Conservation (phyloP, 2,113 vertebrate species). For the Daphoenositta chrysoptera region DNA sequence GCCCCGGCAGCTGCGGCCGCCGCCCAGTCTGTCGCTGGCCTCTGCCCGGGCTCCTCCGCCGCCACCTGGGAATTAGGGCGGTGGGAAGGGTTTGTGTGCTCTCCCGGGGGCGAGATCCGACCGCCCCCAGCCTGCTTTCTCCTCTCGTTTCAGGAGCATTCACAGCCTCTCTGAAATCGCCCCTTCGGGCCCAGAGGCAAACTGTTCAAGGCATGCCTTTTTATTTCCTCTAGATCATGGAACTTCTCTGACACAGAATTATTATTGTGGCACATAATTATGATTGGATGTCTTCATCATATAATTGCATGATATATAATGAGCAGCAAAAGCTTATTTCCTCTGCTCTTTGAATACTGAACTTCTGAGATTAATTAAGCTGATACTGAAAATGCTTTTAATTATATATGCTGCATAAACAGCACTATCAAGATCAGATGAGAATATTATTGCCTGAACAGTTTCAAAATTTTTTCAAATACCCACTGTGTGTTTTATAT, state of each 20-base stretch:
- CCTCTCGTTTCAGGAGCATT: not conserved
- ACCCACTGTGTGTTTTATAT: not conserved
- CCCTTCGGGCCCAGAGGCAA: not conserved
- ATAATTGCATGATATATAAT: constrained; percentile 28
- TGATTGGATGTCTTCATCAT: constrained; percentile 19
- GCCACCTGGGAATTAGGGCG: not conserved
- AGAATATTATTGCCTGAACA: constrained; percentile 2
- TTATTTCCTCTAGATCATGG: not conserved
- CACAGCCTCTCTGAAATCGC: not conserved
- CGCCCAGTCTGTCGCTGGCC: not conserved
- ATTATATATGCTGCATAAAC: constrained; percentile 43
- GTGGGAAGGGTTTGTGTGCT: not conserved
- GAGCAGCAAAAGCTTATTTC: constrained; percentile 37
- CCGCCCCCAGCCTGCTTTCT: rapidly evolving
- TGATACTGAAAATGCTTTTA: constrained; percentile 39
- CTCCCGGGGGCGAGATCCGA: not conserved
- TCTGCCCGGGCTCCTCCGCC: not conserved
- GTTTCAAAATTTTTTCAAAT: not conserved
- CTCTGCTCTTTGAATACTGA: constrained; percentile 27
- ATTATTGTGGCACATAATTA: not conserved
- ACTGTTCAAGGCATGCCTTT: not conserved
- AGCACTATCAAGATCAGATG: constrained; percentile 36
- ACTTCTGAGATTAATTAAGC: constrained; percentile 43
- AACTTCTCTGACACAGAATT: not conserved
- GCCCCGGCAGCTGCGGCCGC: not conserved